Evolutionary conservation across 1,140 invertebrate genomes (phyloP).

Genomic region (Bombus confusus): DNA sequence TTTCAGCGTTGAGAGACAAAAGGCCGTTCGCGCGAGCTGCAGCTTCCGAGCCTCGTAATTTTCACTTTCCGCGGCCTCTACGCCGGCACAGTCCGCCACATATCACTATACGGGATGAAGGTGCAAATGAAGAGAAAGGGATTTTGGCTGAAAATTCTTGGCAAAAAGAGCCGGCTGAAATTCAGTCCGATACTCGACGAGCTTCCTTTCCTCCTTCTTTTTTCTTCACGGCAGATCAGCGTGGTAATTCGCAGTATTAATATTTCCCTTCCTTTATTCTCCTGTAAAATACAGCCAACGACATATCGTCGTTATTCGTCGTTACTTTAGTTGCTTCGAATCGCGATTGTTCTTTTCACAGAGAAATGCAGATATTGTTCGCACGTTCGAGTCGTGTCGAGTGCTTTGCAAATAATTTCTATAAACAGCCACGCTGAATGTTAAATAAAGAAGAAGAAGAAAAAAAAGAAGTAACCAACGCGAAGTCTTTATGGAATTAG

Average conservation of each 20-base stretch:
- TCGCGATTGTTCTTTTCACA: neutral
- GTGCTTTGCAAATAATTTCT: constrained; percentile 12
- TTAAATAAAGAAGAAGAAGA: neutral
- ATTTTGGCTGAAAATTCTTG: constrained; percentile 16
- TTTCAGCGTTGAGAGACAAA: constrained; percentile 25
- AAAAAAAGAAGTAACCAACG: neutral
- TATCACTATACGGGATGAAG: constrained; percentile 17
- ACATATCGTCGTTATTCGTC: neutral
- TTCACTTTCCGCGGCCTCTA: constrained; percentile 17
- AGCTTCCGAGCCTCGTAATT: constrained; percentile 39
- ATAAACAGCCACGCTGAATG: neutral
- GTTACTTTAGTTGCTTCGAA: neutral
- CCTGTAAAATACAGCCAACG: neutral
- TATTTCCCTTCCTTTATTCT: no score
- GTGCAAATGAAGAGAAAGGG: constrained; percentile 41
- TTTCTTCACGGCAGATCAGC: neutral
- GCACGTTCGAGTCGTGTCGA: constrained; percentile 1
- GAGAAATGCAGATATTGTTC: neutral
- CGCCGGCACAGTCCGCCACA: neutral
- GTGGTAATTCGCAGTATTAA: neutral
- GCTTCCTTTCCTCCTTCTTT: neutral
- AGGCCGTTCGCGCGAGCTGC: neutral
- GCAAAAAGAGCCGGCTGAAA: neutral
- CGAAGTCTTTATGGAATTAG: neutral
- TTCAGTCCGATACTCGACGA: neutral